Evolutionary conservation across 2,797 vertebrate species (phyloP).

Genomic region (Centropyge bicolor): DNA sequence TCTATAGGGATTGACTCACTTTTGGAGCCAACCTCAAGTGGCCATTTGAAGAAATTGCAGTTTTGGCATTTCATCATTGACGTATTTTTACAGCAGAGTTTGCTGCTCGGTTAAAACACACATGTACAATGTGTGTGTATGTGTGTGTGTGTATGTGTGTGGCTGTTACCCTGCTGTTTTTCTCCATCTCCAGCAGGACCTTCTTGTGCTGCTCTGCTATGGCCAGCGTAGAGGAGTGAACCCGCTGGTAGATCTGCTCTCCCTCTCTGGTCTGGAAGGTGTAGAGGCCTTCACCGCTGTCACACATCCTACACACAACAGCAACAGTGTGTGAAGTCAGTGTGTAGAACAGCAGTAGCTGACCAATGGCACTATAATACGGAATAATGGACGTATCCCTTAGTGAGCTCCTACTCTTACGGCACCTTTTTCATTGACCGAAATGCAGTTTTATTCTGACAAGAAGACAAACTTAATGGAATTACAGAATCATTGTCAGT

Average conservation of each 20-base stretch:
- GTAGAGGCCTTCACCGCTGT: conserved; percentile 95
- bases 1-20: too few relatives aligned
- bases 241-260: conserved; percentile 96
- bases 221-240: conserved; percentile 93
- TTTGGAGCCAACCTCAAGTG: too few relatives aligned
- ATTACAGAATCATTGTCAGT: not conserved
- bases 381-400: too few relatives aligned
- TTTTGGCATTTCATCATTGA: too few relatives aligned
- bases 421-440: not conserved
- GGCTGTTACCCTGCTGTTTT: conserved; percentile 90
- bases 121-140: too few relatives aligned
- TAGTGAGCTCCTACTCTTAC: not conserved
- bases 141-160: conserved; percentile 3
- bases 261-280: conserved; percentile 97
- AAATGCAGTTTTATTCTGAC: not conserved
- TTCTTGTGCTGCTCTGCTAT: conserved; percentile 97
- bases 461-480: not conserved
- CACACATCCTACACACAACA: conserved; percentile 90
- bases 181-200: conserved; percentile 95
- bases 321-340: conserved; percentile 3
- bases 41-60: too few relatives aligned
- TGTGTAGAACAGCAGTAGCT: conserved; percentile 4
- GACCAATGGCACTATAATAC: not conserved
- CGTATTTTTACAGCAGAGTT: too few relatives aligned
- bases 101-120: too few relatives aligned